These are phyloP conservation scores for Periphyllus acericola DNA, from an alignment of 2,888 invertebrate genomes.

Conservation along the genomic window DNA sequence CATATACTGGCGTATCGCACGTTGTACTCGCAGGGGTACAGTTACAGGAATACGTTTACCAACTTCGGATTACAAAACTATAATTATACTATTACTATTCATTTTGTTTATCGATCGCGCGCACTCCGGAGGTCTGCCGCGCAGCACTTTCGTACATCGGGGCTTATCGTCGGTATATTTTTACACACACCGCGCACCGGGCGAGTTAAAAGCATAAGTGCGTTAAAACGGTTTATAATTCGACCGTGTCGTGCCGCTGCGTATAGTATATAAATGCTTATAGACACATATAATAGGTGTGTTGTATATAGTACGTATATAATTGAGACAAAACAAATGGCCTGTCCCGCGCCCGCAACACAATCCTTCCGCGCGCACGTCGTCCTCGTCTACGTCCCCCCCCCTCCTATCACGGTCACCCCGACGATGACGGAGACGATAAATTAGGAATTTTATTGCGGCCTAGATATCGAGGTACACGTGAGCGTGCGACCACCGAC, in stretches of 20 bases:
- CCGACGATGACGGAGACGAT: slow-evolving; percentile 10
- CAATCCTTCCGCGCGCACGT: neutral
- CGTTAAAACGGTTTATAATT: slow-evolving; percentile 22
- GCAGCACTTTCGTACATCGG: neutral
- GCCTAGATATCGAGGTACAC: neutral
- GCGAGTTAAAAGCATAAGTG: slow-evolving; percentile 35
- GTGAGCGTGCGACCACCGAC: neutral
- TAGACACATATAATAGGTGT: too few relatives aligned
- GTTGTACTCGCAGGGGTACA: too few relatives aligned
- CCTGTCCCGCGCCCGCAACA: neutral
- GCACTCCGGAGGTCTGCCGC: too few relatives aligned
- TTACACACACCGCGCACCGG: slow-evolving; percentile 62
- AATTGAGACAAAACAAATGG: slow-evolving; percentile 43
- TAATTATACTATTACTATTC: too few relatives aligned
- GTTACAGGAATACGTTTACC: too few relatives aligned
- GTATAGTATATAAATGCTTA: neutral
- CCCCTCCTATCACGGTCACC: neutral
- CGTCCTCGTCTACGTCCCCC: neutral
- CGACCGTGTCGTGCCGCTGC: neutral
- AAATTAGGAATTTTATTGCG: slow-evolving; percentile 52
- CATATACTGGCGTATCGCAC: too few relatives aligned
- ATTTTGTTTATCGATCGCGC: too few relatives aligned
- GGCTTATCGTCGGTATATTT: neutral
- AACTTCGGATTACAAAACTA: too few relatives aligned
- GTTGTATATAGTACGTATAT: neutral